Evolutionary conservation across 2,888 invertebrate genomes (phyloP), one percentile per base, ranked within the genome.

Genomic region (Caenorhabditis parvicauda): DNA sequence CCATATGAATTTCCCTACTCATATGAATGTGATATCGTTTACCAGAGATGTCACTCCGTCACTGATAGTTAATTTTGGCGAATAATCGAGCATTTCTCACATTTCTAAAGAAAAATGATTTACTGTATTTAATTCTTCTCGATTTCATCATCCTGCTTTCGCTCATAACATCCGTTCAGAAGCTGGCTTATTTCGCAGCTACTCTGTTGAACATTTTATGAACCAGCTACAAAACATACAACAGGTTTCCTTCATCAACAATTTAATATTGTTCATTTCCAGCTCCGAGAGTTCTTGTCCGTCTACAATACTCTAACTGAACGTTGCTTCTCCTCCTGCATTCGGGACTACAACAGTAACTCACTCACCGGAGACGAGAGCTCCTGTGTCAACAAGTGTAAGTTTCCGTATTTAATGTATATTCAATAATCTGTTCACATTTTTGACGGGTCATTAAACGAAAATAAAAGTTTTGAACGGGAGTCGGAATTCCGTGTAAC

Each of bases 241-340:
- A 58, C 60, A 61, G 50, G 60, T 61, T 32, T 32, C 9, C n/a
- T 32, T 32, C 35, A 32, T 12, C n/a, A 12, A 9, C 9, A 9
- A 9, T 32, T 32, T 32, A 12, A 9, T 12, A 32, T 12, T 12
- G 35, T 32, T 12, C n/a, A 41, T 1, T 62, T 70, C 61, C 58
- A 78, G 76, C 59, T 78, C 12, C 64, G 70, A 35, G 79, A 79
- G 52, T 79, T 79, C 39, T 61, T 79, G 41, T 67, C 70, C n/a
- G 72, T 79, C 22, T 79, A 79, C 67, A 79, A 79, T 55, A 68
- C 67, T 27, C 58, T 79, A 19, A 79, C 77, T 5, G 76, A 79
- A 49, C 57, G 69, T 37, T 79, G 79, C 48, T 79, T 79, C 64
- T 47, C 46, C 43, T 50, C 64, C 7, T 79, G 79, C 46, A 66